Percentiles rank a stretch among this genome's conserved stretches.
Conservation (phyloP, 2,797 vertebrate species). For the Echiichthys vipera region DNA sequence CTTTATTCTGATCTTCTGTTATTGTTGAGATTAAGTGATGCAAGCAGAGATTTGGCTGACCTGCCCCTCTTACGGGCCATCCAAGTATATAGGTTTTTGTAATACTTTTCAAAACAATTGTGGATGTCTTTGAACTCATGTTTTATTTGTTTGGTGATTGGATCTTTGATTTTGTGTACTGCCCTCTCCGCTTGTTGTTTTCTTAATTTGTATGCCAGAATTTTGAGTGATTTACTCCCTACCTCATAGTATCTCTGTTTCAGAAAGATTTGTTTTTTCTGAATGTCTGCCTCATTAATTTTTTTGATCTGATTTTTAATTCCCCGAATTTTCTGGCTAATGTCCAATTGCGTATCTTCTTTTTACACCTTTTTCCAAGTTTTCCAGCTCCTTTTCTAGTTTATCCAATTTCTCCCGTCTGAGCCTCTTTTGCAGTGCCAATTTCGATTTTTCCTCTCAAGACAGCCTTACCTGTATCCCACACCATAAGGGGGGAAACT, state of each 20-base stretch:
- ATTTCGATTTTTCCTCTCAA: not conserved
- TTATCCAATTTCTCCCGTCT: not conserved
- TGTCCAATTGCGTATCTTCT: not conserved
- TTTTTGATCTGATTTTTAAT: not conserved
- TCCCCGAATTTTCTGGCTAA: not conserved
- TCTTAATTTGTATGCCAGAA: not conserved
- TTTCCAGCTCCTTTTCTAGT: not conserved
- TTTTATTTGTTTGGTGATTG: not conserved
- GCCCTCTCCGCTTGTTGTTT: not conserved
- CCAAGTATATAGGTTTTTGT: not conserved
- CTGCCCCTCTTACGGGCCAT: not conserved
- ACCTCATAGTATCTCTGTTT: not conserved
- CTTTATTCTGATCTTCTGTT: not conserved
- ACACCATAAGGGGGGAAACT: too few relatives aligned
- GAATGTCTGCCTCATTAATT: not conserved
- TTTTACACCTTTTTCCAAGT: not conserved
- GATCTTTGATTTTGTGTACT: constrained; percentile 1
- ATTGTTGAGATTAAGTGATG: not conserved
- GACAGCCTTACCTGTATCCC: too few relatives aligned
- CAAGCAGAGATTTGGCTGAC: not conserved
- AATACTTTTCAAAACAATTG: constrained; percentile 4
- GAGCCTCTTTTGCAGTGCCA: not conserved
- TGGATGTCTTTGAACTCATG: not conserved
- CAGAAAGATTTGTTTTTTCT: not conserved
- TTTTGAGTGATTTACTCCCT: too few relatives aligned